Conservation (phyloP, 2,888 invertebrate species). For the Drosophila niveifrons region DNA sequence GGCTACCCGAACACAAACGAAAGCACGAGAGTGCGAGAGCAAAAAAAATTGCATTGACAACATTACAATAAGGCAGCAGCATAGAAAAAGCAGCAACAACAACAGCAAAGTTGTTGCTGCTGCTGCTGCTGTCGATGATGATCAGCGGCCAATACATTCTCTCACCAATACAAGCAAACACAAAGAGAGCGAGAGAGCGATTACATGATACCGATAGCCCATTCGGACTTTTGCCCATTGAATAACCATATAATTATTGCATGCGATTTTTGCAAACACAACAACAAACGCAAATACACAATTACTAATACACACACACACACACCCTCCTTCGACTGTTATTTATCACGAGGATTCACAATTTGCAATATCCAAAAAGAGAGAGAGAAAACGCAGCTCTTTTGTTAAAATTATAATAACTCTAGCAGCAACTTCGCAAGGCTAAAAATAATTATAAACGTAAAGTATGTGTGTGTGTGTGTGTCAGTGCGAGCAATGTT, state of each 20-base stretch:
- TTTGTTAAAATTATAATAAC: slow-evolving; percentile 43
- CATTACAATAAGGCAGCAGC: background rate
- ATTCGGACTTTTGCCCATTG: slow-evolving; percentile 30
- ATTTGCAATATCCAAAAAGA: background rate
- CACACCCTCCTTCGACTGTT: background rate
- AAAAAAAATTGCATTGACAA: slow-evolving; percentile 10
- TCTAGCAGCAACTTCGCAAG: slow-evolving; percentile 50
- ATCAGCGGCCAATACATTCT: slow-evolving; percentile 11
- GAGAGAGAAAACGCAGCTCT: background rate
- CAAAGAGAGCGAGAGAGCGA: slow-evolving; percentile 4
- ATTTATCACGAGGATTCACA: slow-evolving; percentile 7
- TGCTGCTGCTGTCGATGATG: slow-evolving; percentile 5
- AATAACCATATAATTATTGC: slow-evolving; percentile 9
- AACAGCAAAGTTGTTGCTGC: background rate
- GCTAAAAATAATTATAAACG: slow-evolving; percentile 59
- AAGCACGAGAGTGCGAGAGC: slow-evolving; percentile 4
- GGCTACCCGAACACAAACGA: background rate
- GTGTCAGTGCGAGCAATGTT: slow-evolving; percentile 1
- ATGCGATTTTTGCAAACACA: background rate
- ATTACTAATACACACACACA: background rate
- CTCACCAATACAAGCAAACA: background rate
- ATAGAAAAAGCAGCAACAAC: slow-evolving; percentile 6
- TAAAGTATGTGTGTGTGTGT: slow-evolving; percentile 20
- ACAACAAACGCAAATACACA: background rate
- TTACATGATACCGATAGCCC: slow-evolving; percentile 22